Evolutionary conservation across 2,888 invertebrate species (phyloP).

Genomic region (Patella pellucida): DNA sequence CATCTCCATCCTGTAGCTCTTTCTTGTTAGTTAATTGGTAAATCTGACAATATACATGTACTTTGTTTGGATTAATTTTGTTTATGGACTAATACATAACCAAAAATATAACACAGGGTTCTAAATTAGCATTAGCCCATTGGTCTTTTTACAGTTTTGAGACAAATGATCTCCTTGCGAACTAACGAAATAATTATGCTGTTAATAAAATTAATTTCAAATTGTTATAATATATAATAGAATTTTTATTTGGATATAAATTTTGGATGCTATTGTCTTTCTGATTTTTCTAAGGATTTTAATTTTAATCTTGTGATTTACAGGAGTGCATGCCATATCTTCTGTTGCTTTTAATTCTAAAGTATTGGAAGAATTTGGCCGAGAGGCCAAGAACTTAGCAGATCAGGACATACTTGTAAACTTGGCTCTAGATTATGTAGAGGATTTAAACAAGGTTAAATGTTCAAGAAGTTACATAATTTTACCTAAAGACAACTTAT

Average conservation of each 20-base stretch:
- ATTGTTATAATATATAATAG: too few species aligned
- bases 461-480: slow-evolving; percentile 54
- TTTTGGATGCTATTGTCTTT: too few species aligned
- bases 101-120: too few species aligned
- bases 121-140: too few species aligned
- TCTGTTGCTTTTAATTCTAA: slow-evolving; percentile 62
- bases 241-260: too few species aligned
- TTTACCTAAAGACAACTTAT: slow-evolving; percentile 39
- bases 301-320: slow-evolving; percentile 25
- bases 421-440: slow-evolving; percentile 61
- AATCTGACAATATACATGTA: too few species aligned
- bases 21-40: too few species aligned
- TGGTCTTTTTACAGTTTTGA: neutral
- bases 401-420: slow-evolving; percentile 60
- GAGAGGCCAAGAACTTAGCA: slow-evolving; percentile 41
- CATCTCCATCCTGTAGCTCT: too few species aligned
- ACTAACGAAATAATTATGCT: too few species aligned
- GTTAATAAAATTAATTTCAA: too few species aligned
- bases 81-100: too few species aligned
- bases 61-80: too few species aligned
- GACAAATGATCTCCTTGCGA: neutral
- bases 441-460: slow-evolving; percentile 54
- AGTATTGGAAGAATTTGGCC: slow-evolving; percentile 59
- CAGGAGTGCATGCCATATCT: slow-evolving; percentile 47
- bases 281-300: neutral